Base-by-base conservation (phyloP, 1,140 invertebrate species). In the Diuraphis noxia region DNA sequence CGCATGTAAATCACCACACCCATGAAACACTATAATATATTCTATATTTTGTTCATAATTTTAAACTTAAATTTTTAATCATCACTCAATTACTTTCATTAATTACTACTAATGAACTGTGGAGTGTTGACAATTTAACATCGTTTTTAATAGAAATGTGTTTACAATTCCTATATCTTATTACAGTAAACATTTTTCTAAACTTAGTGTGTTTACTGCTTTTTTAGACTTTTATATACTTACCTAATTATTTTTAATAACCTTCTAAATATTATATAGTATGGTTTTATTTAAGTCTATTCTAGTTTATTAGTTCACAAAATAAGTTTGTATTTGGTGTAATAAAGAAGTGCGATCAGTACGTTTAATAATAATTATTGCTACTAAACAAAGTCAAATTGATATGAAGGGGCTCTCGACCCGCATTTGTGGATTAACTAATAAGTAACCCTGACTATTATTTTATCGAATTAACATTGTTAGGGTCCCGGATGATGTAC, bases 391-490 rank as follows among this genome's bases (percentile, higher is more conserved):
- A 91, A 91, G 43, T 81, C 89, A 91, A 91, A 91, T 91, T 91
- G 89, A 81, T 82, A 82, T 49, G 72, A 49, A 91, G 77, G 89
- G 89, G 72, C 43, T 82, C 89, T 91, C 89, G 89, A 79, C 89
- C 89, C 89, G 89, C 89, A 91, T 91, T 40, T 38, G 41, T 91
- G 89, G 89, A 91, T 91, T 91, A 43, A 79, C 89, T 82, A 90
- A 90, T 90, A 90, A 90, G 88, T 90, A 91, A 91, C 72, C 89
- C 89, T 91, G 72, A 81, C 89, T 91, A 91, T 91, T 91, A 91
- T 91, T 91, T 91, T 91, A 91, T 91, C 89, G 77, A 91, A 91
- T 91, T 91, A 91, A 91, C 43, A 38, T 46, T 91, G 89, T 91
- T 90, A 49, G 72, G 89, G 89, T 82, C 72, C 88, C 89, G 77